Evolutionary conservation across 2,797 vertebrate species (phyloP), one percentile per base, ranked within the genome.

Genomic region (Coendou prehensilis): DNA sequence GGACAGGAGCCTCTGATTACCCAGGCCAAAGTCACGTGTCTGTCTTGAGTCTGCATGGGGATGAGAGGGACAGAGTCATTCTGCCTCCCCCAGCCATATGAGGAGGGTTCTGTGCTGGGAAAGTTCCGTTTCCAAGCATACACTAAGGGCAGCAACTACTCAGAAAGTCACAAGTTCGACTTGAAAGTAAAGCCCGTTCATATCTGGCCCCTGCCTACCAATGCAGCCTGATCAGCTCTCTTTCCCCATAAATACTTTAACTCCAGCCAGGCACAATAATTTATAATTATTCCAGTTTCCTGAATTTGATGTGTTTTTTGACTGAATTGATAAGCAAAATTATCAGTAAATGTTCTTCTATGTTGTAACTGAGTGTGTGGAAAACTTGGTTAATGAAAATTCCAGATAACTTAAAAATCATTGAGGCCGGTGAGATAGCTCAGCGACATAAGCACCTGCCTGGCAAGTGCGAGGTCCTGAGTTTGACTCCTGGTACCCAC

Each of bases 311-410:
- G 30, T 87, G 28, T 67, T 61, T 75, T 37, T 64, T 96, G 18
- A 47, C 54, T 81, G 37, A 95, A 87, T 84, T 54, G 33, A 89
- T 57, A 33, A 94, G n/a, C 54, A 78, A 52, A 33, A 54, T 0
- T 93, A 7, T 56, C 50, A 28, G 22, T 50, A 63, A 30, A 69
- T 28, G 14, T 54, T 14, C 26, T 18, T 81, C 22, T n/a, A 1
- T 92, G 83, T 37, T 45, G 8, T 81, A 87, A 75, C 2, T 63
- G 47, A 63, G 5, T 18, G 52, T 57, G 9, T 56, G 71, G 50
- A 85, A 96, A 95, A 61, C 7, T 28, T 9, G 52, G n/a, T 37
- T 87, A 71, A 64, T 63, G 37, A 86, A 91, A 63, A 89, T 63
- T 89, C 41, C 76, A 92, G 7, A 14, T 63, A 81, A 78, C 28